phyloP scores from a whole-genome alignment of 2,888 invertebrate species.

The Cylindroiulus punctatus region DNA sequence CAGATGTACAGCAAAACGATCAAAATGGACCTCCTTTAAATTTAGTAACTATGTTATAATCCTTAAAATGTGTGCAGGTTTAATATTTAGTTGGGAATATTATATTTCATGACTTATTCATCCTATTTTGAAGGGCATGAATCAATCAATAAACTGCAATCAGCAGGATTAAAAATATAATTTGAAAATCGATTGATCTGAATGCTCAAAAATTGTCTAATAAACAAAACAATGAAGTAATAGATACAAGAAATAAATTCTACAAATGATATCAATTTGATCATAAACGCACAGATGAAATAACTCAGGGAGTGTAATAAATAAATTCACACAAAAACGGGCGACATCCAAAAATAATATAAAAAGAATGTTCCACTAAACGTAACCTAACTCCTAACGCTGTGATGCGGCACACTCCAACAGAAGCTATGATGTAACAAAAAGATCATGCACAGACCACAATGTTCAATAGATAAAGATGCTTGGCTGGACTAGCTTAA shows the following conservation, averaged over 20 bases:
- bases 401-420: slow-evolving; percentile 22
- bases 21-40: too few species aligned
- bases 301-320: not conserved
- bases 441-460: slow-evolving; percentile 39
- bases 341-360: not conserved
- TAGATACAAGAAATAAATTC: not conserved
- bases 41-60: too few species aligned
- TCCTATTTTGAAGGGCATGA: too few species aligned
- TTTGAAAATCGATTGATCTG: not conserved
- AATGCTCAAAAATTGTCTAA: not conserved
- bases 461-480: not conserved
- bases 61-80: too few species aligned
- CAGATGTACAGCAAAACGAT: too few species aligned
- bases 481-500: slow-evolving; percentile 9
- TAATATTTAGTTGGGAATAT: too few species aligned
- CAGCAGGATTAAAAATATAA: not conserved
- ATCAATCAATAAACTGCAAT: too few species aligned
- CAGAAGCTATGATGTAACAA: slow-evolving; percentile 33
- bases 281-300: not conserved
- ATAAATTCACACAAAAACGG: not conserved
- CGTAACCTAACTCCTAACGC: not conserved
- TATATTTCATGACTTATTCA: too few species aligned
- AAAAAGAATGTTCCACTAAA: not conserved
- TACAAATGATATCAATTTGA: slow-evolving; percentile 29
- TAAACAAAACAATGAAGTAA: not conserved